These are phyloP conservation scores for Conopomorpha cramerella DNA, from an alignment of 1,140 invertebrate genomes.

Conservation along the genomic window DNA sequence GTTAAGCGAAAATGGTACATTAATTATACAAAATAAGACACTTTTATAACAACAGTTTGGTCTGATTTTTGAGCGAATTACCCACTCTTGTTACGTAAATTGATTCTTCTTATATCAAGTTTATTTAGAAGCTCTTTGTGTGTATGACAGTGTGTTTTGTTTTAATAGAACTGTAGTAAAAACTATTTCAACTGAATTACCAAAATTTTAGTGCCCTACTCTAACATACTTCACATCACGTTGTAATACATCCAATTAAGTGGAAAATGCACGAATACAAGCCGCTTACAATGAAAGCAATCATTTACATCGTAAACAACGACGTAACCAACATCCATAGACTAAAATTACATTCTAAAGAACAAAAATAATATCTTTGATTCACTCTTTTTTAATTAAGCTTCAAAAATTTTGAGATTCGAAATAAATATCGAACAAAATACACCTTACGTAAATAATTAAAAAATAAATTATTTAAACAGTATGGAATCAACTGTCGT, in stretches of 20 bases:
- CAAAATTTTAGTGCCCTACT: no score
- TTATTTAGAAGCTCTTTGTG: constrained; percentile 16
- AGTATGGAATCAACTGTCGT: constrained; percentile 54
- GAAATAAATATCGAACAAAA: neutral
- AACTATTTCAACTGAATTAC: neutral
- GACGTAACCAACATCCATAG: neutral
- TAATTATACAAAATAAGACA: constrained; percentile 22
- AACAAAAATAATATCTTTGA: neutral
- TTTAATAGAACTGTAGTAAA: neutral
- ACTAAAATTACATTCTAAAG: neutral
- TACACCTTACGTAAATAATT: neutral
- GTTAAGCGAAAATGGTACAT: constrained; percentile 28
- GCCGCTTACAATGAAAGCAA: neutral
- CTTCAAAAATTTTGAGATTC: neutral
- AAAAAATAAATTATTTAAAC: constrained; percentile 56
- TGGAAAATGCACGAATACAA: constrained; percentile 1
- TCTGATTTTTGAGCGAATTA: no score
- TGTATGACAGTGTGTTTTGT: constrained; percentile 6
- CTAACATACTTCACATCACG: no score
- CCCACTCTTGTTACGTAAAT: no score
- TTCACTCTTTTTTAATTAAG: neutral
- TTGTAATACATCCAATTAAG: no score
- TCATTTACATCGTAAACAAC: neutral
- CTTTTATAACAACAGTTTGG: constrained; percentile 5
- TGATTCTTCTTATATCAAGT: constrained; percentile 10